phyloP scores from a whole-genome alignment of 2,888 invertebrate genomes.

The Meandrusa payeni region DNA sequence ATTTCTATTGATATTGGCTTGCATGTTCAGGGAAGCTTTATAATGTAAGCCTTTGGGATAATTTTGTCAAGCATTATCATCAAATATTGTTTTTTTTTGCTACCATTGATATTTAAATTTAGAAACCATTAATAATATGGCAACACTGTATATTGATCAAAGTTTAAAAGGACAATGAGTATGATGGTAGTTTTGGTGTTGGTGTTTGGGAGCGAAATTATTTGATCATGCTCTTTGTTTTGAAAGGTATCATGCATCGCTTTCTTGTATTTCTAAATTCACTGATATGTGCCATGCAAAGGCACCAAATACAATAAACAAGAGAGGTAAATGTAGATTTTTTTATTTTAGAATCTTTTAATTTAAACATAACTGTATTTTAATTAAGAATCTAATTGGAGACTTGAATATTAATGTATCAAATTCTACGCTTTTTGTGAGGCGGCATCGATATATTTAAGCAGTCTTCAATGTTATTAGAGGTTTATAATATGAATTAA shows the following conservation, averaged over 20 bases:
- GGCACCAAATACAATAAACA: no score
- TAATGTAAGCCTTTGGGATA: constrained; percentile 26
- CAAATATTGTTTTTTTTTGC: background rate
- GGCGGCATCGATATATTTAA: constrained; percentile 64
- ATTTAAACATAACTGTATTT: constrained; percentile 60
- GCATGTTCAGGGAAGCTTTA: constrained; percentile 23
- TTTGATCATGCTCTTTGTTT: background rate
- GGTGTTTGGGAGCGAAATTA: no score
- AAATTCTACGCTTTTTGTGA: constrained; percentile 62
- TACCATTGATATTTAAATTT: no score
- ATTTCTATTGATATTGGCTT: constrained; percentile 41
- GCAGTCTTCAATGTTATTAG: constrained; percentile 52
- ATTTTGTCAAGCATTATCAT: constrained; percentile 33
- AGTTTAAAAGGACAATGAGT: no score
- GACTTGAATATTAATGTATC: constrained; percentile 58
- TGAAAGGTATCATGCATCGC: background rate
- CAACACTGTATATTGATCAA: no score
- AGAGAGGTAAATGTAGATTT: constrained; percentile 59
- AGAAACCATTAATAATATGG: no score
- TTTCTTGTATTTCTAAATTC: no score
- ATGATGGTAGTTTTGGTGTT: no score
- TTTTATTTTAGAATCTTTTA: constrained; percentile 62
- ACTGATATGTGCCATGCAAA: no score
- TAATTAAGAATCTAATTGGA: constrained; percentile 69
- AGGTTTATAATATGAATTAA: constrained; percentile 64